phyloP scores from a whole-genome alignment of 2,888 invertebrate genomes.

The Cyaniris semiargus region DNA sequence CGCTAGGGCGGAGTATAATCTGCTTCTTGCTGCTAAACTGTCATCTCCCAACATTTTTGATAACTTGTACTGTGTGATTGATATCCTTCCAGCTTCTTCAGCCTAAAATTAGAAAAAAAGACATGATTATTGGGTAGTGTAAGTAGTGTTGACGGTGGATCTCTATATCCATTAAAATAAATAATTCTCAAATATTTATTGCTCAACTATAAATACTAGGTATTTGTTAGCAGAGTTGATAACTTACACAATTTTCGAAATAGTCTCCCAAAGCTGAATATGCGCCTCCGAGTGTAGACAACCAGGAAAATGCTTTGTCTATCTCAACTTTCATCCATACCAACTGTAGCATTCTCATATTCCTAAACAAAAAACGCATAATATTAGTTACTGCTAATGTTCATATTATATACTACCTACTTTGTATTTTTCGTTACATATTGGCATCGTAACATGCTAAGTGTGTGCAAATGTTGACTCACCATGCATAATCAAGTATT shows the following conservation, averaged over 20 bases:
- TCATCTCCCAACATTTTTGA: slow-evolving; percentile 92
- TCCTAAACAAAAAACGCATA: slow-evolving; percentile 57
- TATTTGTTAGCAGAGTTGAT: background rate
- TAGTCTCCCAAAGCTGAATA: slow-evolving; percentile 97
- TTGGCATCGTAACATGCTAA: background rate
- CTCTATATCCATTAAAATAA: too few relatives aligned
- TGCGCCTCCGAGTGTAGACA: slow-evolving; percentile 97
- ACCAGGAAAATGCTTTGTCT: slow-evolving; percentile 94
- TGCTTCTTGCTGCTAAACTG: slow-evolving; percentile 88
- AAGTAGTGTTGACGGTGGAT: too few relatives aligned
- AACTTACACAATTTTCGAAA: slow-evolving; percentile 86
- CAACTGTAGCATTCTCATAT: slow-evolving; percentile 61
- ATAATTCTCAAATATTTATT: too few relatives aligned
- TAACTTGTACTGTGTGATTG: slow-evolving; percentile 89
- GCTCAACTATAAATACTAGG: too few relatives aligned
- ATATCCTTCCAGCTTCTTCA: slow-evolving; percentile 92
- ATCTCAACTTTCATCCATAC: slow-evolving; percentile 85
- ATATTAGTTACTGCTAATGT: too few relatives aligned
- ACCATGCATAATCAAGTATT: slow-evolving; percentile 87
- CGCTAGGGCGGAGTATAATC: slow-evolving; percentile 92
- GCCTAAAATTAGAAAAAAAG: slow-evolving; percentile 80
- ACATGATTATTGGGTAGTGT: background rate
- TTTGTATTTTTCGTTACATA: background rate
- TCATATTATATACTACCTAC: background rate
- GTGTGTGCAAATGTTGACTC: slow-evolving; percentile 48